A percentile compares a stretch with the other conserved stretches of the same genome.
Conservation (phyloP, 2,888 invertebrate genomes). For the Oxycera nigricornis region DNA sequence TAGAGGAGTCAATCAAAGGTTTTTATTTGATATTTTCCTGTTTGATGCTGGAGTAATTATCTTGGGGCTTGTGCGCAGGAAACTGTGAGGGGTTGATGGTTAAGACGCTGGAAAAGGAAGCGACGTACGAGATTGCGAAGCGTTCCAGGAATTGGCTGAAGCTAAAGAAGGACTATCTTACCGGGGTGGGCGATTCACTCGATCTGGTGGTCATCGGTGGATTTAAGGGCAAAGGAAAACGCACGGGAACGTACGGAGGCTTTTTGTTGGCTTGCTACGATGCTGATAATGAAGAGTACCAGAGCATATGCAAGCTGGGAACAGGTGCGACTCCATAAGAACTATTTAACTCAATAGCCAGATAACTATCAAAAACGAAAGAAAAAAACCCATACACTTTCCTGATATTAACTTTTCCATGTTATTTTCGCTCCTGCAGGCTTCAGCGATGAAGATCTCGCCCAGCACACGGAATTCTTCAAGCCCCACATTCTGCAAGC, state of each 20-base stretch:
- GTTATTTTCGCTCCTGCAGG: constrained; percentile 73
- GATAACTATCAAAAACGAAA: no score
- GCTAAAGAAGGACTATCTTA: constrained; percentile 96
- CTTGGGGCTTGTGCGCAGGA: no score
- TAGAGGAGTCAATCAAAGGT: constrained; percentile 93
- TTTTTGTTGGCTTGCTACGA: constrained; percentile 95
- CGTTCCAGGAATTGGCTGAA: constrained; percentile 94
- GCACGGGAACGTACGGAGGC: constrained; percentile 93
- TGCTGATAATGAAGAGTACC: constrained; percentile 87
- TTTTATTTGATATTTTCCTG: neutral
- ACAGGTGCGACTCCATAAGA: constrained; percentile 57
- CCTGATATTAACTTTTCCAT: neutral
- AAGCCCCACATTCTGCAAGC: constrained; percentile 76
- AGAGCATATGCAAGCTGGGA: constrained; percentile 86
- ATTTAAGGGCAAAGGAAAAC: constrained; percentile 89
- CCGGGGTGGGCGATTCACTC: constrained; percentile 94
- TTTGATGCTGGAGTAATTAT: neutral
- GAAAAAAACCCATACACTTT: no score
- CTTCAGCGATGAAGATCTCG: constrained; percentile 90
- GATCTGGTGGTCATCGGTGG: constrained; percentile 97
- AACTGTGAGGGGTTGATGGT: constrained; percentile 99
- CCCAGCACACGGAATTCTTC: constrained; percentile 76
- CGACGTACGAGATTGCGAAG: constrained; percentile 97
- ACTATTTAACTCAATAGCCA: no score
- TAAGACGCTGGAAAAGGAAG: constrained; percentile 84